Evolutionary conservation across 2,113 vertebrate species (phyloP).

Genomic region (Motacilla tschutschensis): DNA sequence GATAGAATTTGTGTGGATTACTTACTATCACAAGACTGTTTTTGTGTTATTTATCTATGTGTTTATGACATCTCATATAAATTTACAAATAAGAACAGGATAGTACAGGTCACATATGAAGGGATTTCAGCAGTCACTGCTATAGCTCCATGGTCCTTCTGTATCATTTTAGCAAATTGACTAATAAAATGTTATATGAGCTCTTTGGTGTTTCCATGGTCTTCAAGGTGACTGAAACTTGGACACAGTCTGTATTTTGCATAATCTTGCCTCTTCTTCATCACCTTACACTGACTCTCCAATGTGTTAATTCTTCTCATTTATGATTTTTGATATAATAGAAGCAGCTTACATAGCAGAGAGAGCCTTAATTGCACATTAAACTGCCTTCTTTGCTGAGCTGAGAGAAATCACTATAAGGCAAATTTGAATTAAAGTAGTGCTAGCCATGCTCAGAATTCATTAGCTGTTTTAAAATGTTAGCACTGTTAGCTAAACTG

Average conservation of each 20-base stretch:
- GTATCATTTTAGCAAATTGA: not conserved
- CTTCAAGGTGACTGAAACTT: not conserved
- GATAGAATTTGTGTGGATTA: slow-evolving; percentile 65
- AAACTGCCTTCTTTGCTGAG: not conserved
- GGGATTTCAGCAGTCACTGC: not conserved
- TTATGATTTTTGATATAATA: not conserved
- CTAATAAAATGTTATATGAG: not conserved
- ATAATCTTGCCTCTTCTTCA: not conserved
- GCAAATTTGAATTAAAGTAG: not conserved
- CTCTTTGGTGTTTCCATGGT: not conserved
- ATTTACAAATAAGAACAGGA: slow-evolving; percentile 46
- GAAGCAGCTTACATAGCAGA: not conserved
- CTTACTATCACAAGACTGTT: slow-evolving; percentile 34
- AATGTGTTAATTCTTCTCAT: not conserved
- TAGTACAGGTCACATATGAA: not conserved
- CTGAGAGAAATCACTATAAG: not conserved
- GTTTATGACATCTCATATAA: slow-evolving; percentile 15
- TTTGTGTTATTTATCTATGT: slow-evolving; percentile 55
- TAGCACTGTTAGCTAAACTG: not conserved
- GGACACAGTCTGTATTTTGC: not conserved
- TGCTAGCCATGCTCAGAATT: slow-evolving; percentile 1
- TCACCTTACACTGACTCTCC: not conserved
- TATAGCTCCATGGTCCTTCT: not conserved
- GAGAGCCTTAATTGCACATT: not conserved
- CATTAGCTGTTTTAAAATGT: slow-evolving; percentile 23